Evolutionary conservation across 1,140 invertebrate species (phyloP).

Genomic region (Micrasema minimum): DNA sequence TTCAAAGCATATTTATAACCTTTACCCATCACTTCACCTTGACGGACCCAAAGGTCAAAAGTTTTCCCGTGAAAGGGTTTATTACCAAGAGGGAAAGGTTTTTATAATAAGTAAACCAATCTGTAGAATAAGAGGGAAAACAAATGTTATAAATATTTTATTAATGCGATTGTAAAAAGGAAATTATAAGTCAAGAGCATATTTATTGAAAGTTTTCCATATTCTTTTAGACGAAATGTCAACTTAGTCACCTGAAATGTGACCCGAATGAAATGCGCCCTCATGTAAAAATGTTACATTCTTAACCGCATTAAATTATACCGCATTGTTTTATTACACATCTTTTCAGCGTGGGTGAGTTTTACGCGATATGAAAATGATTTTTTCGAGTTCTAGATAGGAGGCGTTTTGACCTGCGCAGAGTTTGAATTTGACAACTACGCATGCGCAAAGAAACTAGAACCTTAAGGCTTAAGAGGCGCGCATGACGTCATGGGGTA

Average conservation of each 20-base stretch:
- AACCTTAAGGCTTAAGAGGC: constrained; percentile 28
- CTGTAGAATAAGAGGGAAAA: too few species aligned
- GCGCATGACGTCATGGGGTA: constrained; percentile 61
- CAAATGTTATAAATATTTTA: too few species aligned
- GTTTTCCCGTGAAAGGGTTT: background rate
- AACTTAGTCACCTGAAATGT: background rate
- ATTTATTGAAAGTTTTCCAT: too few species aligned
- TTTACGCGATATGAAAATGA: background rate
- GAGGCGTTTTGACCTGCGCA: constrained; percentile 15
- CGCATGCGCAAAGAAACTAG: constrained; percentile 55
- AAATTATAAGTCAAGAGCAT: too few species aligned
- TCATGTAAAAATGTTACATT: background rate
- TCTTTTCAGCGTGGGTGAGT: background rate
- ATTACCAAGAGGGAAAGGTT: too few species aligned
- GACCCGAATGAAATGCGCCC: background rate
- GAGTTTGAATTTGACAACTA: background rate
- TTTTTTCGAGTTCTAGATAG: background rate
- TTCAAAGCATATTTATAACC: too few species aligned
- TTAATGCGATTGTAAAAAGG: too few species aligned
- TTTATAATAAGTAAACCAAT: too few species aligned
- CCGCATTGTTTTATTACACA: too few species aligned
- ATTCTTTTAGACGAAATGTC: background rate
- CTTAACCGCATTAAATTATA: background rate
- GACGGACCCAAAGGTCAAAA: constrained; percentile 10
- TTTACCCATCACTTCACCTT: constrained; percentile 11